Evolutionary conservation across 2,113 vertebrate species (phyloP).

Genomic region (Calonectris borealis): DNA sequence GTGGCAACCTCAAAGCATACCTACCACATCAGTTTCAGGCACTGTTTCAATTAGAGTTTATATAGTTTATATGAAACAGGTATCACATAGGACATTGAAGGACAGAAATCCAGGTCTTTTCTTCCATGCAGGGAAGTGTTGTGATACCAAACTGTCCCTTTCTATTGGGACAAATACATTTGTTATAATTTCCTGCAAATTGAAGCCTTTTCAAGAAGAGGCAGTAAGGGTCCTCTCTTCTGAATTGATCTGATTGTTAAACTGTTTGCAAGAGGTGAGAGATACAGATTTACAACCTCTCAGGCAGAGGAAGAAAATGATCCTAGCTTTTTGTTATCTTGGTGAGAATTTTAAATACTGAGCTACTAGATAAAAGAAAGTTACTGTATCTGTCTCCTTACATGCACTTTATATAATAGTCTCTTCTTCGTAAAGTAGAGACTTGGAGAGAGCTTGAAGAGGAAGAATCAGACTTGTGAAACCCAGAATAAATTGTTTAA

Average conservation of each 20-base stretch:
- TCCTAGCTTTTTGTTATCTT: not conserved
- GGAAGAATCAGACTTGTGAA: not conserved
- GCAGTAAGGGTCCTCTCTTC: not conserved
- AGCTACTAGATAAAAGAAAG: not conserved
- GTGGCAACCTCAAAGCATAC: not conserved
- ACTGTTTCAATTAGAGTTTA: not conserved
- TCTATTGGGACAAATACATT: not conserved
- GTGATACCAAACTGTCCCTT: not conserved
- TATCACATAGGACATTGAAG: not conserved
- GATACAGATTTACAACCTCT: not conserved
- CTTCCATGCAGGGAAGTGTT: not conserved
- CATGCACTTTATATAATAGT: not conserved
- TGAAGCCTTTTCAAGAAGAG: not conserved
- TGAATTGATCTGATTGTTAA: not conserved
- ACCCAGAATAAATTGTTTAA: not conserved
- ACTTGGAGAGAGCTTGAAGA: not conserved
- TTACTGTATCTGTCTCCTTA: not conserved
- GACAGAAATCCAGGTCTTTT: not conserved
- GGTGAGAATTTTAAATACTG: not conserved
- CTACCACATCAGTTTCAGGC: not conserved
- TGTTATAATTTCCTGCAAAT: not conserved
- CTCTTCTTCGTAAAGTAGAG: not conserved
- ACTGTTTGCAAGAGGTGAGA: not conserved
- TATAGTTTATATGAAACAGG: not conserved
- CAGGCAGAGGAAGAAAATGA: not conserved